Conservation (phyloP, 2,888 invertebrate species). For the Phengaris alcon region DNA sequence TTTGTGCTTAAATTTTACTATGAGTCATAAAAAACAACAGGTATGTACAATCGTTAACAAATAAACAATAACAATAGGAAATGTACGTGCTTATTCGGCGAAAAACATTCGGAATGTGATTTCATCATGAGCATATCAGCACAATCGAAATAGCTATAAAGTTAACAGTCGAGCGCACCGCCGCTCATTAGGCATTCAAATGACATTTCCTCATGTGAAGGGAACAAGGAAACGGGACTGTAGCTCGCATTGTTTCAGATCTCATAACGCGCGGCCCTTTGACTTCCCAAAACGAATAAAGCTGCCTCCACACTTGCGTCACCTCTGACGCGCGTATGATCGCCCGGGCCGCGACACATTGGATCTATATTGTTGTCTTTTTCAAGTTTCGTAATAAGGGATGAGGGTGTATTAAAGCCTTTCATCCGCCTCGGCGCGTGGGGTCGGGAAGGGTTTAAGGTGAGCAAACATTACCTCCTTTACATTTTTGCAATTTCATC, state of each 20-base stretch:
- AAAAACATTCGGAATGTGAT: conserved; percentile 6
- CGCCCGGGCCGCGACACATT: conserved; percentile 79
- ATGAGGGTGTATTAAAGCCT: conserved; percentile 80
- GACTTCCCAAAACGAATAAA: conserved; percentile 68
- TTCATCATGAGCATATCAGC: not conserved
- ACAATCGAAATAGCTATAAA: conserved; percentile 7
- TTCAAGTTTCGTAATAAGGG: conserved; percentile 80
- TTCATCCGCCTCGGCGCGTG: conserved; percentile 77
- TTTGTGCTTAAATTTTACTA: not conserved
- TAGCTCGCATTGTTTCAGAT: conserved; percentile 75
- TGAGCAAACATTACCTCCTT: conserved; percentile 79
- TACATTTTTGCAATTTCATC: conserved; percentile 80
- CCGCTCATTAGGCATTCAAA: conserved; percentile 73
- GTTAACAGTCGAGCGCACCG: conserved; percentile 52
- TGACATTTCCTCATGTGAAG: conserved; percentile 69
- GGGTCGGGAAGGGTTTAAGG: conserved; percentile 78
- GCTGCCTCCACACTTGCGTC: conserved; percentile 71
- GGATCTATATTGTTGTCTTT: conserved; percentile 80
- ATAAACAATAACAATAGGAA: not conserved
- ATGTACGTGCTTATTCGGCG: not conserved
- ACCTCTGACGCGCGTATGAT: conserved; percentile 76
- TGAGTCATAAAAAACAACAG: not conserved
- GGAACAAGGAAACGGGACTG: conserved; percentile 75
- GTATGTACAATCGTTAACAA: not conserved
- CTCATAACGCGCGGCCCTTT: conserved; percentile 77